Evolutionary conservation across 2,888 invertebrate species (phyloP).

Genomic region (Drosophila demipolita): DNA sequence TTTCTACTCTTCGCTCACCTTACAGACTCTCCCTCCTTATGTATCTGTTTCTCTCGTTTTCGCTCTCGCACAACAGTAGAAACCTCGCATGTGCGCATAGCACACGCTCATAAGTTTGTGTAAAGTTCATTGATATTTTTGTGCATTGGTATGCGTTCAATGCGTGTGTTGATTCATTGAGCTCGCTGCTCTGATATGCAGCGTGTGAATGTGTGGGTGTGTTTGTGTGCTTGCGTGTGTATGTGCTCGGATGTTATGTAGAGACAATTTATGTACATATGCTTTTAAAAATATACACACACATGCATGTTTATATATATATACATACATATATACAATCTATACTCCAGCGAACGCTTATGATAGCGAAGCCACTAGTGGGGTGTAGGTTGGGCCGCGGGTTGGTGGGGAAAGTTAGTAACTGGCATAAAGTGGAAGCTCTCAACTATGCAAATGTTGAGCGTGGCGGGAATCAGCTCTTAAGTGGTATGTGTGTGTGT

Average conservation of each 20-base stretch:
- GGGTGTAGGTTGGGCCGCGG: neutral
- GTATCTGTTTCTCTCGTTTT: constrained; percentile 11
- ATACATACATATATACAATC: constrained; percentile 29
- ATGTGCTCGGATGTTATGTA: constrained; percentile 25
- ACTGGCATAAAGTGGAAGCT: constrained; percentile 32
- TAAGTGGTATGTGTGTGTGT: constrained; percentile 17
- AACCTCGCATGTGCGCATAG: constrained; percentile 54
- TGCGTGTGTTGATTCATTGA: constrained; percentile 81
- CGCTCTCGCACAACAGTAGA: constrained; percentile 51
- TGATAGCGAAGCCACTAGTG: constrained; percentile 56
- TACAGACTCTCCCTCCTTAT: constrained; percentile 16
- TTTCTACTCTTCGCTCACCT: constrained; percentile 31
- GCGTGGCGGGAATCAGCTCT: constrained; percentile 31
- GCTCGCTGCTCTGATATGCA: constrained; percentile 51
- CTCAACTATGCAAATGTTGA: constrained; percentile 55
- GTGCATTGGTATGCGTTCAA: constrained; percentile 72
- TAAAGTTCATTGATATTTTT: constrained; percentile 84
- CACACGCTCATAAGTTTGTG: constrained; percentile 61
- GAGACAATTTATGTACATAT: constrained; percentile 17
- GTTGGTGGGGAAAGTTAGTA: constrained; percentile 3
- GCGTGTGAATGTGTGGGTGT: constrained; percentile 3
- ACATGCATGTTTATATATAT: neutral
- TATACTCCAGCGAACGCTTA: constrained; percentile 39
- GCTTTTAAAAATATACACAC: constrained; percentile 5
- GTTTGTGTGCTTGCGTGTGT: constrained; percentile 3